Base-by-base conservation (phyloP, 2,797 vertebrate species). In the Phalloptychus januarius region DNA sequence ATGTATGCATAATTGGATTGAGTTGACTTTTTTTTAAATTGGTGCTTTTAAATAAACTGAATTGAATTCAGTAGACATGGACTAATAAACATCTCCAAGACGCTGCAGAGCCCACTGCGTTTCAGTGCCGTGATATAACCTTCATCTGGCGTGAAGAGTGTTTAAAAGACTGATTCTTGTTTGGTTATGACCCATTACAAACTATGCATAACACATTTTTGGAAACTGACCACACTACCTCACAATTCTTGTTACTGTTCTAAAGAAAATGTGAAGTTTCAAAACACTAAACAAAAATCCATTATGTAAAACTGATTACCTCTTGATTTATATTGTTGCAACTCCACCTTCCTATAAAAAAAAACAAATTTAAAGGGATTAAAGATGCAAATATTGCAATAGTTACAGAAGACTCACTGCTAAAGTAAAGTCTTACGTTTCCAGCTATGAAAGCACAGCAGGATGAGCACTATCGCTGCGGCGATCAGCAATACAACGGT, bases 371-470 rank as follows among this genome's bases (percentile, higher is more conserved):
- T 72, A 5, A 42, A 4, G 1, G 2, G 10, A 1, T 46, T 54
- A 42, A 63, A 40, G 31, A 12, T 12, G 28, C 1, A 40, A 8
- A 56, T 23, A 0, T 5, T 72, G 2, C 31, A n/a, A 13, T 0
- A 28, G 1, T 20, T 10, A 25, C 25, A 36, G 4, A 54, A 20
- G 45, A 23, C 25, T 13, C 0, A 15, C 16, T 23, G 31, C 0
- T 28, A 20, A 38, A 38, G 31, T 2, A 36, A 10, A 23, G 0
- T 84, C 74, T 90, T 81, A 94, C 93, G 23, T 79, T 82, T 86
- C 54, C 71, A 77, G 36, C 28, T 7, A 33, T 31, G 13, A 45
- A 54, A 74, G 11, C 40, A 25, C 33, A 90, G 7, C 25, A 81
- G 5, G 4, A 61, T 83, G 5, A 91, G 42, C 0, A 56, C 2